Evolutionary conservation across 2,888 invertebrate species (phyloP), one percentile per base, ranked within the genome.

Genomic region (Stenurella melanura): DNA sequence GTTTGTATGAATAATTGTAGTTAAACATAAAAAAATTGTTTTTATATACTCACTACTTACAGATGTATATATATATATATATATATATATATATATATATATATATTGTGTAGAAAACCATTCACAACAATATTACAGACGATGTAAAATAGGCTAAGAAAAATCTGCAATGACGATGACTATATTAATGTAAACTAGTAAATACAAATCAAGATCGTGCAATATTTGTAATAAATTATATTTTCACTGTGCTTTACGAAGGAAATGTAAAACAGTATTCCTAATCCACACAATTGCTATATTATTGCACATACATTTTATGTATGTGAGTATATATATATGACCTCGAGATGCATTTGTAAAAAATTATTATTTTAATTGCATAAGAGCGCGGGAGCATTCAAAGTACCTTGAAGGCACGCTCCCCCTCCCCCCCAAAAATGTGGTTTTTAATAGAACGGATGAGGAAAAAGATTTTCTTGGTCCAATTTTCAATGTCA

Each of bases 391-490:
- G 17, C n/a, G 17, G 15, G 15, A 11, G 58, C 19, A 58, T 66
- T 15, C 64, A 19, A 12, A 38, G 19, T 19, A 67, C 67, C 67
- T 67, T 67, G 67, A 67, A 67, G 21, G 21, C 34, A 42, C 38
- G 17, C 54, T n/a, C n/a, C n/a, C n/a, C n/a, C n/a, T n/a, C n/a
- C n/a, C 54, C 5, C 21, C 67, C 26, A 67, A 67, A 26, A 67
- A 63, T n/a, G 34, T 12, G 26, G 58, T 21, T 19, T 15, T 1
- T 3, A 42, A 19, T 64, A 30, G 54, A 67, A 30, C 50, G 50
- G n/a, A 54, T 26, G 64, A 42, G 64, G 64, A 66, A 66, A 42
- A 17, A 66, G 19, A 66, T 66, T 66, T 66, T 66, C 64, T 66
- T 18, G 38, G 19, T 38, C 12, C 12, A 19, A 38, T 42, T 66